Conservation (phyloP, 1,140 invertebrate species). For the Drosophila mayri region DNA sequence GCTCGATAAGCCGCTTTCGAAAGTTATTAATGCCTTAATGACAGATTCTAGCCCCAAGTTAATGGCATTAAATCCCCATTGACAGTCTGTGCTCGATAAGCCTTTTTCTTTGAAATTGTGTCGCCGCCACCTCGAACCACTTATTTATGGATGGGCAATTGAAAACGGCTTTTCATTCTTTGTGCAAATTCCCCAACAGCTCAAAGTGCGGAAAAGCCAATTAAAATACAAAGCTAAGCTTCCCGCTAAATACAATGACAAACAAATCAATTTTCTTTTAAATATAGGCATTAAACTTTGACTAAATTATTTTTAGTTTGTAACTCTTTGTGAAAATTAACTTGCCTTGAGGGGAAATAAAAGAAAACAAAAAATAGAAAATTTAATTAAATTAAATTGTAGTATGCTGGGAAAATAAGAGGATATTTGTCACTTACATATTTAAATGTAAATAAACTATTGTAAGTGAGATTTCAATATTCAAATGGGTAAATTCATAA, state of each 20-base stretch:
- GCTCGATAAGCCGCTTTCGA: slow-evolving; percentile 66
- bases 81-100: slow-evolving; percentile 41
- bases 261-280: not conserved
- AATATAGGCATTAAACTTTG: not conserved
- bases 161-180: slow-evolving; percentile 17
- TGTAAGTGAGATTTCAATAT: too few relatives aligned
- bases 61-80: slow-evolving; percentile 22
- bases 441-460: not conserved
- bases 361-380: not conserved
- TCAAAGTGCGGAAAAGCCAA: slow-evolving; percentile 5
- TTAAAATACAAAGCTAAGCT: slow-evolving; percentile 9
- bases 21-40: slow-evolving; percentile 62
- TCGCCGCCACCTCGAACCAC: not conserved
- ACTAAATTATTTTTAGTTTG: not conserved
- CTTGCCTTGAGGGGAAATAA: not conserved
- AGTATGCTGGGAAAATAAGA: not conserved
- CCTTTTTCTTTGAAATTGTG: slow-evolving; percentile 35
- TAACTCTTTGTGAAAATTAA: not conserved
- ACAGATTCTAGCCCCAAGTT: slow-evolving; percentile 46
- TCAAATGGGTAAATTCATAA: too few relatives aligned
- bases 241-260: too few relatives aligned
- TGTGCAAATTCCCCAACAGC: not conserved
- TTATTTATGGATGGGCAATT: slow-evolving; percentile 16
- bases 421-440: not conserved
- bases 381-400: not conserved